phyloP scores from a whole-genome alignment of 2,797 vertebrate genomes.

The Telmatherina bonti region DNA sequence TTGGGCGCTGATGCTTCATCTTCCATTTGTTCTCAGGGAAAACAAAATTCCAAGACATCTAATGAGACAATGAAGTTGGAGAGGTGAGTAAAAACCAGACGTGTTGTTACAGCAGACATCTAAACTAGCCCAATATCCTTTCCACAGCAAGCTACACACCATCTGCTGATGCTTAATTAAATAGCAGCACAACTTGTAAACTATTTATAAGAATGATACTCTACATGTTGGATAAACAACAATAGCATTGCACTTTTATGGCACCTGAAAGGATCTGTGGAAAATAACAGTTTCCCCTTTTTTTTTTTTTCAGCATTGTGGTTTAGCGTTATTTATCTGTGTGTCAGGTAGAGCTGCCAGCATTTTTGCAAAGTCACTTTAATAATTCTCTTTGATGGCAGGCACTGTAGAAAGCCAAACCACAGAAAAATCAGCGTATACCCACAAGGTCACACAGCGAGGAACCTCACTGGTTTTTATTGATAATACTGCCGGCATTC shows the following conservation, averaged over 20 bases:
- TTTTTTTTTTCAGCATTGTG: constrained; percentile 61
- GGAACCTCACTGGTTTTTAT: constrained; percentile 50
- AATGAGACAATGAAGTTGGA: neutral
- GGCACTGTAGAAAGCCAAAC: constrained; percentile 52
- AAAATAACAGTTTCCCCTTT: constrained; percentile 26
- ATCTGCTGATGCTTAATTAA: constrained; percentile 66
- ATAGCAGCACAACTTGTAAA: constrained; percentile 54
- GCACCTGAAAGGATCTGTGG: constrained; percentile 62
- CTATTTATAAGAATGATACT: constrained; percentile 48
- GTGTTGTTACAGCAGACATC: too few relatives aligned
- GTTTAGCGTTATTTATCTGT: constrained; percentile 53
- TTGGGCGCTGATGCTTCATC: neutral
- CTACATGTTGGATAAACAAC: constrained; percentile 54
- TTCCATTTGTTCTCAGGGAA: neutral
- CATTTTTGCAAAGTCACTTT: constrained; percentile 58
- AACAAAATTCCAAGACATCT: neutral
- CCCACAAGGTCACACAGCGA: constrained; percentile 68
- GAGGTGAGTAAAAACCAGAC: neutral
- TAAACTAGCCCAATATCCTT: too few relatives aligned
- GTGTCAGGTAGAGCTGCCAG: constrained; percentile 61
- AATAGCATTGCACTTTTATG: constrained; percentile 73
- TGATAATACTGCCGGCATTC: constrained; percentile 60
- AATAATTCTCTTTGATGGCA: constrained; percentile 65
- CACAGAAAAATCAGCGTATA: constrained; percentile 60
- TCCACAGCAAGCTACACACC: too few relatives aligned